phyloP scores from a whole-genome alignment of 2,113 vertebrate genomes.

The Chamaetylas fuelleborni region DNA sequence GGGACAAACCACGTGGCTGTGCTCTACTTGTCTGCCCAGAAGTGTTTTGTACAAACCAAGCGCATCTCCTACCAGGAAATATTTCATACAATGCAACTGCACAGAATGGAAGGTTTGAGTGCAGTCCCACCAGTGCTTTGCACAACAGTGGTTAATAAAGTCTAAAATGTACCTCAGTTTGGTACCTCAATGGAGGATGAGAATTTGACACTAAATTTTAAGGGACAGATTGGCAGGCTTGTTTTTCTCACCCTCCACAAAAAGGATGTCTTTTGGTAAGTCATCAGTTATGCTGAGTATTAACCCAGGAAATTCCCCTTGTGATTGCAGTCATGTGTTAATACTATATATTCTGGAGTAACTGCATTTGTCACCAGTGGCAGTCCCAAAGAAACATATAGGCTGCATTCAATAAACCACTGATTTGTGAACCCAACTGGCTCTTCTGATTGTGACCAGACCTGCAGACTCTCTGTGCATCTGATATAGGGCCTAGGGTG shows the following conservation, averaged over 20 bases:
- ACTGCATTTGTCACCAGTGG: not conserved
- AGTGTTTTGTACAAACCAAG: not conserved
- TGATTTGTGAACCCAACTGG: not conserved
- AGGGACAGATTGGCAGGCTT: not conserved
- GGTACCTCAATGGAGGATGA: not conserved
- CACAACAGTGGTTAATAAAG: not conserved
- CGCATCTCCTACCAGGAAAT: not conserved
- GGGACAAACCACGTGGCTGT: not conserved
- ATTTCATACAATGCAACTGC: not conserved
- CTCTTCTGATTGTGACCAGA: not conserved
- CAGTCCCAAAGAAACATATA: not conserved
- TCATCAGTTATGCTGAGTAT: not conserved
- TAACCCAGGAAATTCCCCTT: not conserved
- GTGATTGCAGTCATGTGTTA: not conserved
- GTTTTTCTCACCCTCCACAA: not conserved
- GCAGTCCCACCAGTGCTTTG: no score
- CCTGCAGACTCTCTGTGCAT: not conserved
- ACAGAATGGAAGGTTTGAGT: not conserved
- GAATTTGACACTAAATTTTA: not conserved
- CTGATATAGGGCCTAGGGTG: rapidly evolving
- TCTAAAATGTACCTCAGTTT: not conserved
- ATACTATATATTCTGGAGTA: not conserved
- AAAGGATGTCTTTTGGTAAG: not conserved
- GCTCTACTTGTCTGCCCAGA: not conserved
- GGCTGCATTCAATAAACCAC: not conserved